These are phyloP conservation scores for Scleropages formosus DNA, from an alignment of 2,797 vertebrate genomes.

Conservation along the genomic window DNA sequence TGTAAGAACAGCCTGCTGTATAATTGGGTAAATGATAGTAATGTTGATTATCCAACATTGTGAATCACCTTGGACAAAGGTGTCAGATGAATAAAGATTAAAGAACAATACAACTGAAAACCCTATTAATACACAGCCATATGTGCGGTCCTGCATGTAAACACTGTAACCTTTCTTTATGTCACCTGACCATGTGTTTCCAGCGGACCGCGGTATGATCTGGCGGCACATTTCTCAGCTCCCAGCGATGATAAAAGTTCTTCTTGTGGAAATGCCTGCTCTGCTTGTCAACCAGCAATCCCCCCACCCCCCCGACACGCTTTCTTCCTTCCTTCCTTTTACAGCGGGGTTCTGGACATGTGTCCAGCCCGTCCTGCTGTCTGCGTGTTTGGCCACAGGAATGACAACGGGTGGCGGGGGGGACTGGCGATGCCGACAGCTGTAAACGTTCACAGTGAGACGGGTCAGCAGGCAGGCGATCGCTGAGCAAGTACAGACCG, in stretches of 20 bases:
- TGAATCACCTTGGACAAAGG: too few relatives aligned
- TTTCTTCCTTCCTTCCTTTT: background rate
- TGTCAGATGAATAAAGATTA: too few relatives aligned
- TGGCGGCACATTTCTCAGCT: background rate
- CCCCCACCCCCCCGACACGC: too few relatives aligned
- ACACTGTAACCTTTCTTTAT: too few relatives aligned
- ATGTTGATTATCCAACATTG: too few relatives aligned
- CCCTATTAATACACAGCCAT: too few relatives aligned
- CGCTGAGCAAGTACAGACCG: background rate
- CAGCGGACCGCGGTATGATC: background rate
- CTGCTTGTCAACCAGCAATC: background rate
- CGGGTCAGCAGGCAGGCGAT: slow-evolving; percentile 27
- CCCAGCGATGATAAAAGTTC: slow-evolving; percentile 36
- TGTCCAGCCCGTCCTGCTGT: background rate
- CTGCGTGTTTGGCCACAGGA: background rate
- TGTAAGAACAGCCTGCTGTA: too few relatives aligned
- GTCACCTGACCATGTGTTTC: too few relatives aligned
- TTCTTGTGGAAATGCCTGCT: slow-evolving; percentile 38
- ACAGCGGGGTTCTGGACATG: background rate
- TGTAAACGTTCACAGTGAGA: slow-evolving; percentile 36
- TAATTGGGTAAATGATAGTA: too few relatives aligned
- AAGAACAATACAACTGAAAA: too few relatives aligned
- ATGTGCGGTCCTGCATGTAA: too few relatives aligned
- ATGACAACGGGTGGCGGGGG: background rate
- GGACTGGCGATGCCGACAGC: slow-evolving; percentile 27